Percentiles rank a stretch among this genome's conserved stretches.
Conservation (phyloP, 1,140 invertebrate species). For the Atta cephalotes region DNA sequence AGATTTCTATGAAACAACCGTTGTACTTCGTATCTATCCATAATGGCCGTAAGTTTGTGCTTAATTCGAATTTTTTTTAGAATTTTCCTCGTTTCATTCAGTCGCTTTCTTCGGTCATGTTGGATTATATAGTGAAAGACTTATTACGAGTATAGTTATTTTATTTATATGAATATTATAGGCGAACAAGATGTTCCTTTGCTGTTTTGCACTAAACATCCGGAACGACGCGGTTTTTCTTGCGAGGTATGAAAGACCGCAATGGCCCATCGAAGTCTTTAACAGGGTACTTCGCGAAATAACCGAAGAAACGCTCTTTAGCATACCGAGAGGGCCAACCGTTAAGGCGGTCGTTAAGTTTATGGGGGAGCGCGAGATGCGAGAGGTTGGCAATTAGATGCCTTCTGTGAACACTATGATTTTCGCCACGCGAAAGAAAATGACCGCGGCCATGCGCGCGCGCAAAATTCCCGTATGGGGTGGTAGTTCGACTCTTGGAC, state of each 20-base stretch:
- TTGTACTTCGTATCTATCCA: not conserved
- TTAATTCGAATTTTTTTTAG: not conserved
- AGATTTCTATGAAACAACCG: constrained; percentile 53
- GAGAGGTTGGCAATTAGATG: constrained; percentile 80
- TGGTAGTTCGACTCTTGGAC: not conserved
- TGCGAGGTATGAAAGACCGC: constrained; percentile 65
- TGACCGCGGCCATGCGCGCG: constrained; percentile 38
- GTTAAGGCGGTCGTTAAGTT: constrained; percentile 81
- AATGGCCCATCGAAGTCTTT: constrained; percentile 78
- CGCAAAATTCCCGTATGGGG: constrained; percentile 12
- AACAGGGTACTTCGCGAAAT: constrained; percentile 82
- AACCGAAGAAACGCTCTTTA: constrained; percentile 80
- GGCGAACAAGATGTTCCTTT: constrained; percentile 31
- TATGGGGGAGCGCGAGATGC: constrained; percentile 79
- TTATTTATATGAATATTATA: constrained; percentile 13
- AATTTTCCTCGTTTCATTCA: not conserved
- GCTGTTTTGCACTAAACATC: constrained; percentile 17
- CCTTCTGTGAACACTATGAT: constrained; percentile 80
- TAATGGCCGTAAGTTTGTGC: not conserved
- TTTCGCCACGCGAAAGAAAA: constrained; percentile 78
- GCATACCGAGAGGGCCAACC: constrained; percentile 82
- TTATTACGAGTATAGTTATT: constrained; percentile 33
- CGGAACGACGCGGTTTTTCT: constrained; percentile 50
- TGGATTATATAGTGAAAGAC: not conserved
- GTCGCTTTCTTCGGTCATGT: not conserved